Conservation (phyloP, 2,797 vertebrate genomes). For the Syndactyla subalaris region DNA sequence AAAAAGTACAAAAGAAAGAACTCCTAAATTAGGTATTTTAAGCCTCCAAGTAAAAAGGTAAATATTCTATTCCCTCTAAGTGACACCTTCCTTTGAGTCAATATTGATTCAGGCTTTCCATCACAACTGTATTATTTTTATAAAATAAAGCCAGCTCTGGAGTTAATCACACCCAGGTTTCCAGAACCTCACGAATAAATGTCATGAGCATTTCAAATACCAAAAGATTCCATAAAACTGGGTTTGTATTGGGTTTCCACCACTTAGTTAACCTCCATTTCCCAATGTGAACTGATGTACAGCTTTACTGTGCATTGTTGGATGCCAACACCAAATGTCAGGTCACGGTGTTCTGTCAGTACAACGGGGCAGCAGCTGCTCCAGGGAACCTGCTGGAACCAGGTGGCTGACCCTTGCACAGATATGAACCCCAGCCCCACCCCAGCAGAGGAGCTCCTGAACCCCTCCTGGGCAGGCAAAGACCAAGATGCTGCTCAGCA, state of each 20-base stretch:
- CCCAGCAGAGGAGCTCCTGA: neutral
- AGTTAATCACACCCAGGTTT: neutral
- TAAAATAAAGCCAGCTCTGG: neutral
- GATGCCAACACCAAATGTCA: neutral
- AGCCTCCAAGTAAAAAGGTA: neutral
- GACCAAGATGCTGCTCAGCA: neutral
- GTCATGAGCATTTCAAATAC: neutral
- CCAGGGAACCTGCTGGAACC: neutral
- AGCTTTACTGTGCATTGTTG: accelerated
- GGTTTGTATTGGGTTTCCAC: neutral
- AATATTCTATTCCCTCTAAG: neutral
- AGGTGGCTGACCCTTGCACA: neutral
- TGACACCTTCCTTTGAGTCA: neutral
- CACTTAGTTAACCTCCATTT: neutral
- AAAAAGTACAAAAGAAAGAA: neutral
- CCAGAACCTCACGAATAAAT: neutral
- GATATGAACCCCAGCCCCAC: neutral
- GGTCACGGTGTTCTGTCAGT: neutral
- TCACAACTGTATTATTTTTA: neutral
- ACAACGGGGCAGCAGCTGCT: neutral
- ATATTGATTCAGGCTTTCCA: neutral
- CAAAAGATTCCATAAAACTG: neutral
- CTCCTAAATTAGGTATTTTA: neutral
- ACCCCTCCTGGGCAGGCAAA: neutral
- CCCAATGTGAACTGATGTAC: accelerated